These are phyloP conservation scores for Erethizon dorsatum DNA, from an alignment of 2,797 vertebrate genomes.

Conservation along the genomic window DNA sequence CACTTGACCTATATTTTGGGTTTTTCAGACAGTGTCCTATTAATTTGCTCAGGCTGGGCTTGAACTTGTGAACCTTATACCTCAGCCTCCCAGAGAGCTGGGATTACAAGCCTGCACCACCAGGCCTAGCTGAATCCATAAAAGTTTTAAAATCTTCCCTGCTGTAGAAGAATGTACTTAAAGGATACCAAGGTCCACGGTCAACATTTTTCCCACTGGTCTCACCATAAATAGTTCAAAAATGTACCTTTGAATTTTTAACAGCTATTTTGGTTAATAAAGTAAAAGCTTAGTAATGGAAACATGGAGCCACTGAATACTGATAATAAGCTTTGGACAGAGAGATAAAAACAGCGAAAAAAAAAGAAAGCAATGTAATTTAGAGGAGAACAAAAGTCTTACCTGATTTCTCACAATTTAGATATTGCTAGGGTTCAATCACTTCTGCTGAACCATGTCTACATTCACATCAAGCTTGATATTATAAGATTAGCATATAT, in stretches of 20 bases:
- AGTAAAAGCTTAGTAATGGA: slow-evolving; percentile 51
- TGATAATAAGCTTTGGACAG: not conserved
- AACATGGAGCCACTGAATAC: slow-evolving; percentile 27
- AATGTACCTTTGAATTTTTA: not conserved
- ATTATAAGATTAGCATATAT: slow-evolving; percentile 34
- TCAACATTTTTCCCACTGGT: not conserved
- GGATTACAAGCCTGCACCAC: not conserved
- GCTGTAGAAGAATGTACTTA: not conserved
- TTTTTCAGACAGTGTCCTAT: not conserved
- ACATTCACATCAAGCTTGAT: not conserved
- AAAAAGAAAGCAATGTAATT: slow-evolving; percentile 45
- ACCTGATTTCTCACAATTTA: slow-evolving; percentile 12
- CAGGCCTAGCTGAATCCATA: not conserved
- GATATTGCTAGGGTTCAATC: slow-evolving; percentile 32
- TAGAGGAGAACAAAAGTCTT: slow-evolving; percentile 54
- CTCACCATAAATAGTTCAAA: slow-evolving; percentile 1
- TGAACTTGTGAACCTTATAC: not conserved
- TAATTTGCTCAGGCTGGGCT: not conserved
- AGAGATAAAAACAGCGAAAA: slow-evolving; percentile 9
- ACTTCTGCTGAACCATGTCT: slow-evolving; percentile 52
- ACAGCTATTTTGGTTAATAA: slow-evolving; percentile 44
- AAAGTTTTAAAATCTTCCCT: slow-evolving; percentile 27
- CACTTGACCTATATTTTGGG: not conserved
- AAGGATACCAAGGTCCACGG: not conserved
- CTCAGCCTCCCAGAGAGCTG: not conserved